phyloP scores from a whole-genome alignment of 92 coral and sea anemone species.

The Phenganax stokvisi region DNA sequence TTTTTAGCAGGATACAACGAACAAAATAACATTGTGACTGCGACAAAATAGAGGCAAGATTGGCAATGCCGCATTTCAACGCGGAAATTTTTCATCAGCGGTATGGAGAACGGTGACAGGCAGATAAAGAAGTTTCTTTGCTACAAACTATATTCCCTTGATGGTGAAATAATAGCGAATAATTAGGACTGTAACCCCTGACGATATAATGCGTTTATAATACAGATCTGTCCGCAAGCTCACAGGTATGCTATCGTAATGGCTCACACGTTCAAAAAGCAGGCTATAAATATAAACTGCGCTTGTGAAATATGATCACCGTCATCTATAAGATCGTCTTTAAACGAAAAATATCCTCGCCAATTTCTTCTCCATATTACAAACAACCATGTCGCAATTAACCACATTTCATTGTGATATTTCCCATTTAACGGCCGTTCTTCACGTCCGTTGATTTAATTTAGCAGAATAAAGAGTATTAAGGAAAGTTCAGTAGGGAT shows the following conservation, averaged over 20 bases:
- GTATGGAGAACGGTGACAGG: background rate
- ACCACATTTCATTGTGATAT: background rate
- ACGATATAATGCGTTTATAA: conserved; percentile 45
- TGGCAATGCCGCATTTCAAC: too few species aligned
- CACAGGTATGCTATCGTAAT: conserved; percentile 27
- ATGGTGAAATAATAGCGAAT: conserved; percentile 42
- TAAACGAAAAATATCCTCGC: conserved; percentile 6
- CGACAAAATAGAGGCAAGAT: too few species aligned
- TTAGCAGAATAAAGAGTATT: conserved; percentile 26
- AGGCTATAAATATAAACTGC: conserved; percentile 42
- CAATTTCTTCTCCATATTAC: conserved; percentile 12
- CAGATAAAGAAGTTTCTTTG: conserved; percentile 11
- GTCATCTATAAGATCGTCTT: conserved; percentile 1
- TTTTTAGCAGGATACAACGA: too few species aligned
- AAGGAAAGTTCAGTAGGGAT: conserved; percentile 20
- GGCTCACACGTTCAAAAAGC: conserved; percentile 35
- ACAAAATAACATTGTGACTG: too few species aligned
- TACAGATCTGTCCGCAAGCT: conserved; percentile 40
- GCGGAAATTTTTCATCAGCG: too few species aligned
- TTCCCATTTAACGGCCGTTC: background rate
- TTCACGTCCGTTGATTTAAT: conserved; percentile 30
- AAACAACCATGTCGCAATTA: conserved; percentile 28
- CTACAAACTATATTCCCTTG: conserved; percentile 17
- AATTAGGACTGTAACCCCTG: conserved; percentile 40
- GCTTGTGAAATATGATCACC: conserved; percentile 43